These are phyloP conservation scores for Tolypeutes matacus DNA, from an alignment of 2,797 vertebrate species.

Conservation along the genomic window DNA sequence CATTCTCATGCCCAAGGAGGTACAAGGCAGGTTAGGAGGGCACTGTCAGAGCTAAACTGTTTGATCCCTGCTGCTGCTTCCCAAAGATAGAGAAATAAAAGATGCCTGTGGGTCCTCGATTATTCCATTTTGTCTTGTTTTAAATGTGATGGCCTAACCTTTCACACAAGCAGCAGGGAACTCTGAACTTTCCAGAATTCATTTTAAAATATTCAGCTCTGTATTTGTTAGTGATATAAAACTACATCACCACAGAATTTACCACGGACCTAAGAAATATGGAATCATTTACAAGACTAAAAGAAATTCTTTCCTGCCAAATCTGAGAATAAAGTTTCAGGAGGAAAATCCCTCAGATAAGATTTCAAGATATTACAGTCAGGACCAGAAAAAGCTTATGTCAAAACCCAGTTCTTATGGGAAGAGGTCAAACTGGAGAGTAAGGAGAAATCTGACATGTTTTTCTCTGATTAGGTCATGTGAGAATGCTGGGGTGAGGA, in stretches of 20 bases:
- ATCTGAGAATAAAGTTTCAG: slow-evolving; percentile 70
- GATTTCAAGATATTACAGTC: slow-evolving; percentile 66
- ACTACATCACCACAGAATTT: slow-evolving; percentile 63
- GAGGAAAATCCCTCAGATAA: slow-evolving; percentile 53
- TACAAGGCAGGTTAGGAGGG: slow-evolving; percentile 71
- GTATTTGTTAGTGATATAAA: slow-evolving; percentile 78
- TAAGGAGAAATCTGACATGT: slow-evolving; percentile 60
- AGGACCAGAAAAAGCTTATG: slow-evolving; percentile 63
- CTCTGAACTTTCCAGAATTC: slow-evolving; percentile 74
- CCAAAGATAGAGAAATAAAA: slow-evolving; percentile 79
- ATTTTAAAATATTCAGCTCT: slow-evolving; percentile 79
- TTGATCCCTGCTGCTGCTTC: slow-evolving; percentile 79
- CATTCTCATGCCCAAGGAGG: slow-evolving; percentile 80
- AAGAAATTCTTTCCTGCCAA: slow-evolving; percentile 60
- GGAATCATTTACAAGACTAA: slow-evolving; percentile 67
- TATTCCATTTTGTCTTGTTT: slow-evolving; percentile 79
- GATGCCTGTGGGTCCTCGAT: slow-evolving; percentile 73
- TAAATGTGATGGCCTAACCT: slow-evolving; percentile 79
- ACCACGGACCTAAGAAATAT: slow-evolving; percentile 1
- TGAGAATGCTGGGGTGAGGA: slow-evolving; percentile 34
- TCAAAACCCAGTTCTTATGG: slow-evolving; percentile 73
- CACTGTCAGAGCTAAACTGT: slow-evolving; percentile 76
- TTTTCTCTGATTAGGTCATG: slow-evolving; percentile 69
- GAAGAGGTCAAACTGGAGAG: slow-evolving; percentile 75
- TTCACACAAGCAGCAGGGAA: slow-evolving; percentile 79